A percentile compares a stretch with the other conserved stretches of the same genome.
These are phyloP conservation scores for Mythimna lalbum DNA, from an alignment of 2,888 invertebrate genomes.

Conservation along the genomic window DNA sequence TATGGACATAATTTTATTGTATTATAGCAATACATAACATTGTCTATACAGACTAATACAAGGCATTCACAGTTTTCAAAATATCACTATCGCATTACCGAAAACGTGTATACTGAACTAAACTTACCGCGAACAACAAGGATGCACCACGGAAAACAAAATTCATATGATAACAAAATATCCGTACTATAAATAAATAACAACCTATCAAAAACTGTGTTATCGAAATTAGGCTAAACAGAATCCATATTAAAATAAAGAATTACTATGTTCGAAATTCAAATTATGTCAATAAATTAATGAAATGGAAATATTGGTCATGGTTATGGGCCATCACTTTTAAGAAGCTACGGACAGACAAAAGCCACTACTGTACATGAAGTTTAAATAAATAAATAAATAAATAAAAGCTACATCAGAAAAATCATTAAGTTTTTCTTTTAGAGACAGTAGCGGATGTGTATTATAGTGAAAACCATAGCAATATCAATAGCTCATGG, in stretches of 20 bases:
- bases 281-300: conserved; percentile 48
- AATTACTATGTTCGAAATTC: conserved; percentile 12
- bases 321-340: not conserved
- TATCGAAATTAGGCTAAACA: conserved; percentile 29
- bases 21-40: conserved; percentile 76
- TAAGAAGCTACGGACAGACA: conserved; percentile 6
- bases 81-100: conserved; percentile 66
- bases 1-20: conserved; percentile 71
- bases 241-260: conserved; percentile 9
- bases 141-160: conserved; percentile 40
- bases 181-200: conserved; percentile 56
- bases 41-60: conserved; percentile 75
- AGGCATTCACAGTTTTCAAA: conserved; percentile 76
- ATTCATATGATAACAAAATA: conserved; percentile 52
- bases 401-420: too few species aligned
- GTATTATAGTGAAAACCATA: not conserved
- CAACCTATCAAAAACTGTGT: conserved; percentile 51
- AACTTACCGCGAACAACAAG: conserved; percentile 35
- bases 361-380: too few species aligned
- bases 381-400: too few species aligned
- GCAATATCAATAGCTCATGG: not conserved
- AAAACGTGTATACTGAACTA: conserved; percentile 49
- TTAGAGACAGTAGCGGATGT: not conserved
- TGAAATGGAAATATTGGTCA: conserved; percentile 23
- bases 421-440: conserved; percentile 8